Evolutionary conservation across 2,888 invertebrate species (phyloP), one percentile per base, ranked within the genome.

Genomic region (Phaonia tiefii): DNA sequence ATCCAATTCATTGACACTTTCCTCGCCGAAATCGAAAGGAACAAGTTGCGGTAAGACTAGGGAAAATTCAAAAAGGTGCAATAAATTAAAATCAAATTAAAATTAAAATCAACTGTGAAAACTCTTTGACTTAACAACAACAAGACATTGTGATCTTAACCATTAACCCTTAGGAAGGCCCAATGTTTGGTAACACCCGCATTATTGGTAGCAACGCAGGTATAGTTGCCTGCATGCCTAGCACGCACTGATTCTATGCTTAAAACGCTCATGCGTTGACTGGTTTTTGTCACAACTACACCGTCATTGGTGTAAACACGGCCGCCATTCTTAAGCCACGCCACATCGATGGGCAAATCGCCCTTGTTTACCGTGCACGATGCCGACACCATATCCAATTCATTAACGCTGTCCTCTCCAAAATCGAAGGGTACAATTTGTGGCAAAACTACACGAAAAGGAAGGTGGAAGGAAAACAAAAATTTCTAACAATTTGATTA

Each of bases 361-460:
- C 96, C 96, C 89, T 95, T 95, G 85, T 92, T 93, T 17, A 95
- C 94, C 63, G 94, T 93, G 89, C 96, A 96, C 65, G 93, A 93
- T 13, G 93, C 93, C 63, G 94, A 94, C n/a, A 94, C 93, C 90
- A 93, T 92, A 86, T 95, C 94, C 84, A 94, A 93, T 84, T 94
- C 93, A 87, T 95, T 94, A 74, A 94, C 92, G 67, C 93, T 93
- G 75, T 94, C 94, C 78, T 93, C 92, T 82, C 95, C 95, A 86
- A 95, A 95, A 87, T 93, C 93, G 87, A 95, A 94, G 60, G 94
- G 93, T 86, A 93, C 92, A 86, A 95, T 94, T 92, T 94, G 94
- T 79, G 95, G 95, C 85, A 93, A 91, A 88, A 95, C 95, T 95
- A 76, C 7, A 66, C 69, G 42, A 10, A n/a, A 31, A 15, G 56